Percentiles rank a stretch among this genome's conserved stretches.
phyloP scores from a whole-genome alignment of 1,140 invertebrate species.

The Lordiphosa mommai region DNA sequence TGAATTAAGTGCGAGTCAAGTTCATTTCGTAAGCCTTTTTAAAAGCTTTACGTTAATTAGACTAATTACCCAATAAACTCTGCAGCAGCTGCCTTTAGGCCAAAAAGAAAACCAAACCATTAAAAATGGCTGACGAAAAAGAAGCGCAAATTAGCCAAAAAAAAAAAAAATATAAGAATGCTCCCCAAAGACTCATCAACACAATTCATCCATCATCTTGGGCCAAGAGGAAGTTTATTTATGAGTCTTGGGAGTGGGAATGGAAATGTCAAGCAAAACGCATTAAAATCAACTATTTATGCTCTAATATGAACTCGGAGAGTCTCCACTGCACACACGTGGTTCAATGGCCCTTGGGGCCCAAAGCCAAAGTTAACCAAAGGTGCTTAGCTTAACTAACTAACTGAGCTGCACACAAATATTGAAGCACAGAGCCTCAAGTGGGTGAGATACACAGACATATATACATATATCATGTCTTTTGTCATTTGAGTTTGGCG shows the following conservation, averaged over 20 bases:
- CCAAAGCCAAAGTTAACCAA: too few species aligned
- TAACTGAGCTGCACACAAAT: too few species aligned
- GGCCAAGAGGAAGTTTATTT: slow-evolving; percentile 39
- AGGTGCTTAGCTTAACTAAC: too few species aligned
- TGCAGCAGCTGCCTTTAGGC: slow-evolving; percentile 12
- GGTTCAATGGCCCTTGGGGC: too few species aligned
- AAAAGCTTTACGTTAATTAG: slow-evolving; percentile 37
- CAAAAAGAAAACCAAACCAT: slow-evolving; percentile 1
- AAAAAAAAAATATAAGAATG: slow-evolving; percentile 22
- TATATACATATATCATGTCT: too few species aligned
- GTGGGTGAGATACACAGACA: too few species aligned
- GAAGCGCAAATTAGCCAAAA: slow-evolving; percentile 14
- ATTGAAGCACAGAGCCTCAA: too few species aligned
- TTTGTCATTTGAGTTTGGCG: too few species aligned
- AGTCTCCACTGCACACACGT: too few species aligned
- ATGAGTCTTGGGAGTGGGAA: slow-evolving; percentile 10
- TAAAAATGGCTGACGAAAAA: slow-evolving; percentile 5
- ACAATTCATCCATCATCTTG: slow-evolving; percentile 71
- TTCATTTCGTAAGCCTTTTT: slow-evolving; percentile 24
- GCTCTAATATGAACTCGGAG: too few species aligned
- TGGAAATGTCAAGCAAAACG: background rate
- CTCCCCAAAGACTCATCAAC: slow-evolving; percentile 60
- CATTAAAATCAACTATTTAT: slow-evolving; percentile 1
- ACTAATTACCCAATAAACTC: slow-evolving; percentile 51
- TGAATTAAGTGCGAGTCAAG: slow-evolving; percentile 20